Evolutionary conservation across 2,113 vertebrate genomes (phyloP), one percentile per base, ranked within the genome.

Genomic region (Monopterus albus): DNA sequence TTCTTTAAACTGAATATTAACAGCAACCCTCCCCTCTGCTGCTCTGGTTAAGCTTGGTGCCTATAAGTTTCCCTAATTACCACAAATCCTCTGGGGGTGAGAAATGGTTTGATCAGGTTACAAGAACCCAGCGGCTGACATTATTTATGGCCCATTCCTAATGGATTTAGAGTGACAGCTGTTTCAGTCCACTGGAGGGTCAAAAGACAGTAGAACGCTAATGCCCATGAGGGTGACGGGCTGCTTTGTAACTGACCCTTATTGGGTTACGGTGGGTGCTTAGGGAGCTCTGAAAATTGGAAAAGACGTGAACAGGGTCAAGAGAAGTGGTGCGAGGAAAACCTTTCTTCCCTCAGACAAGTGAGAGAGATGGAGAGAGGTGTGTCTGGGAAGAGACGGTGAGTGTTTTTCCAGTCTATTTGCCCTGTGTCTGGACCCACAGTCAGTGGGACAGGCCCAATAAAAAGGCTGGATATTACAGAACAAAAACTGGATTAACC

Each of bases 371-470:
- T 71, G 59, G 77, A 79, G 84, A 79, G 65, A 58, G 81, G 76
- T 79, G 75, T 84, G 84, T 83, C 81, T 77, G 78, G 55, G 72
- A 69, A 2, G 57, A 81, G 85, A 83, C 82, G 66, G 75, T 20
- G 33, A 84, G 80, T 17, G 47, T 82, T 84, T 87, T 86, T 84
- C 84, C 75, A 85, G 72, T 89, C 82, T 86, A 71, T 88, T 90
- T 89, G 86, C 79, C 72, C 82, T 81, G 76, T 13, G 81, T 92
- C 88, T 87, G 84, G 87, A 89, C 78, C 69, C 59, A 46, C 62
- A 64, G 82, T 83, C 83, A 83, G 84, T 67, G 72, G 72, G 83
- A 76, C 78, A 33, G 73, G 65, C 50, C 79, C 59, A 78, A 75
- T 83, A 82, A 83, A 81, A 83, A 85, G 56, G 15, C 49, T 77